Evolutionary conservation across 2,888 invertebrate genomes (phyloP).

Genomic region (Tridacna gigas): DNA sequence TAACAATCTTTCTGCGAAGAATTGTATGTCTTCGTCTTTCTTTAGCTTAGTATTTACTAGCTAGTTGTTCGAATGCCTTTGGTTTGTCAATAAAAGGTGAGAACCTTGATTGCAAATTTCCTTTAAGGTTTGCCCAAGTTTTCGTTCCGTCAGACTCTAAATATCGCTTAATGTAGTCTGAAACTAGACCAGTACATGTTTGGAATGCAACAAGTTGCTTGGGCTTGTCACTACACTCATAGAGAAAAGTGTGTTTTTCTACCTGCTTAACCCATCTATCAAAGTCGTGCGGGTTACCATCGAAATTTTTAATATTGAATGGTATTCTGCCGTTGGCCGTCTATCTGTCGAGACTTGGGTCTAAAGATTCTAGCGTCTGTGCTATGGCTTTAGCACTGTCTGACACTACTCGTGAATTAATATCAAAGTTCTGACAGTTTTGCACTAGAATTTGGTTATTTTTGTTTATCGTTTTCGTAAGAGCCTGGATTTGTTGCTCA

Average conservation of each 20-base stretch:
- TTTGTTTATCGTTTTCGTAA: not conserved
- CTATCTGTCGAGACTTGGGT: not conserved
- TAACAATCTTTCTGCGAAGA: constrained; percentile 16
- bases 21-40: not conserved
- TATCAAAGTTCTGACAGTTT: not conserved
- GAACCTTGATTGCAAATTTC: constrained; percentile 17
- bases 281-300: not conserved
- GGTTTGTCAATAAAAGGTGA: constrained; percentile 12
- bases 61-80: constrained; percentile 1
- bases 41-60: constrained; percentile 11
- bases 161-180: constrained; percentile 8
- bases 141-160: not conserved
- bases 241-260: not conserved
- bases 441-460: constrained; percentile 5
- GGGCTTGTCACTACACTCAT: not conserved
- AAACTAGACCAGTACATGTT: not conserved
- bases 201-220: constrained; percentile 5
- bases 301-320: not conserved
- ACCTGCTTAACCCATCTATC: constrained; percentile 7
- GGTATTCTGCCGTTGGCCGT: constrained; percentile 5
- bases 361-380: not conserved
- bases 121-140: not conserved
- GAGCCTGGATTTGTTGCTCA: constrained; percentile 1
- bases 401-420: not conserved
- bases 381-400: constrained; percentile 3